These are phyloP conservation scores for Myiozetetes cayanensis DNA, from an alignment of 2,113 vertebrate species.

Conservation along the genomic window DNA sequence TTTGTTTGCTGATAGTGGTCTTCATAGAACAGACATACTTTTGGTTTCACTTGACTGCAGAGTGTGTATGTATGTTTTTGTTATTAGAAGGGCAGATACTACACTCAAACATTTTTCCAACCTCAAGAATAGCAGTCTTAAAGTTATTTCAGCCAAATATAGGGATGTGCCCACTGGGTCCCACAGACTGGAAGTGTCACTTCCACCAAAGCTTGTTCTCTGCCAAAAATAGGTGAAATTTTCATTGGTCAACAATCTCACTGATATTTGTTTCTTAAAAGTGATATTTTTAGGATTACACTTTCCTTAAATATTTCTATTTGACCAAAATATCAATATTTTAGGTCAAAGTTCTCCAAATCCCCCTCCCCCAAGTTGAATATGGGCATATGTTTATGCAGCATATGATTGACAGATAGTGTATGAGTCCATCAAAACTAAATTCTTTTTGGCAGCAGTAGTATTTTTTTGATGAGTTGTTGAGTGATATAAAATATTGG, in stretches of 20 bases:
- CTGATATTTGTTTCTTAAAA: constrained; percentile 1
- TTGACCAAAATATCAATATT: not conserved
- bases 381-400: not conserved
- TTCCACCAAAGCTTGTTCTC: not conserved
- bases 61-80: not conserved
- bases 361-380: not conserved
- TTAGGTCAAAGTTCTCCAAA: not conserved
- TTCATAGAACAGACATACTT: not conserved
- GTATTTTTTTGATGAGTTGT: not conserved
- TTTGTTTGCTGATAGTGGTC: not conserved
- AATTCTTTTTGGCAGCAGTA: not conserved
- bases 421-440: not conserved
- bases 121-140: not conserved
- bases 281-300: not conserved
- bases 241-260: not conserved
- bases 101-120: not conserved
- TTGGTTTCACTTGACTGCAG: not conserved
- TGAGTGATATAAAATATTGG: not conserved
- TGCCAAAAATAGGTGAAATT: not conserved
- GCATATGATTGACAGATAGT: not conserved
- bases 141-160: not conserved
- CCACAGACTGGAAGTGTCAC: not conserved
- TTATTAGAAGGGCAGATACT: constrained; percentile 1
- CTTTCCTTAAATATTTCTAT: not conserved
- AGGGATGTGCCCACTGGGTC: not conserved